A percentile compares a stretch with the other conserved stretches of the same genome.
These are phyloP conservation scores for Chionis minor DNA, from an alignment of 2,113 vertebrate genomes.

Conservation along the genomic window DNA sequence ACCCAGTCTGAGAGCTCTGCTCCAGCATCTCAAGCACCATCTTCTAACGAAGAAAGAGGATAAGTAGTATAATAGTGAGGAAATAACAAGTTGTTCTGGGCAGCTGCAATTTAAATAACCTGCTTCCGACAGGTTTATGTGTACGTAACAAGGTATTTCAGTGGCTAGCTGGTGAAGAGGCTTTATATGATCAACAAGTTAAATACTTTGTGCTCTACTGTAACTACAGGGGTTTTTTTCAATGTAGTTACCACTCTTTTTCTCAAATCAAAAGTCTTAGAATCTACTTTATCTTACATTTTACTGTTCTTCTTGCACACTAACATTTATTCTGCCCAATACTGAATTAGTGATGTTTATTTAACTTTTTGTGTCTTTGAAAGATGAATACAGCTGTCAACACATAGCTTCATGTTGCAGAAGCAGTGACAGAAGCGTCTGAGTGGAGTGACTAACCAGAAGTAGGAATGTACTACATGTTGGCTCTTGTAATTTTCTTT, in stretches of 20 bases:
- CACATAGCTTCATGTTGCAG: background rate
- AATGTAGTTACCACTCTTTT: background rate
- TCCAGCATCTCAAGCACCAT: rapidly evolving
- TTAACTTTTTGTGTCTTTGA: background rate
- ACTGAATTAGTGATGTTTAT: background rate
- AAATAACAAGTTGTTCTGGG: background rate
- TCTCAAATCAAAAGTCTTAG: background rate
- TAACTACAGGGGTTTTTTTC: background rate
- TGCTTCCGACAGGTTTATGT: background rate
- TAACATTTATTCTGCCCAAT: background rate
- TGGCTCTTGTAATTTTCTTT: background rate
- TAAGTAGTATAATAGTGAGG: background rate
- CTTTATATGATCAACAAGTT: background rate
- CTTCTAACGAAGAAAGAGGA: background rate
- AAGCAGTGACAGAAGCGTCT: background rate
- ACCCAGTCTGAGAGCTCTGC: background rate
- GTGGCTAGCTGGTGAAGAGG: background rate
- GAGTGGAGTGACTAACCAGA: background rate
- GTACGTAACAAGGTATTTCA: background rate
- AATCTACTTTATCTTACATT: background rate
- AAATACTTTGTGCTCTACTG: background rate
- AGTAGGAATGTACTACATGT: background rate
- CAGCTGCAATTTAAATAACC: background rate
- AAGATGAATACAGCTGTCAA: background rate
- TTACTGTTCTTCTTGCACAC: background rate